Evolutionary conservation across 2,888 invertebrate genomes (phyloP).

Genomic region (Epicampocera succincta): DNA sequence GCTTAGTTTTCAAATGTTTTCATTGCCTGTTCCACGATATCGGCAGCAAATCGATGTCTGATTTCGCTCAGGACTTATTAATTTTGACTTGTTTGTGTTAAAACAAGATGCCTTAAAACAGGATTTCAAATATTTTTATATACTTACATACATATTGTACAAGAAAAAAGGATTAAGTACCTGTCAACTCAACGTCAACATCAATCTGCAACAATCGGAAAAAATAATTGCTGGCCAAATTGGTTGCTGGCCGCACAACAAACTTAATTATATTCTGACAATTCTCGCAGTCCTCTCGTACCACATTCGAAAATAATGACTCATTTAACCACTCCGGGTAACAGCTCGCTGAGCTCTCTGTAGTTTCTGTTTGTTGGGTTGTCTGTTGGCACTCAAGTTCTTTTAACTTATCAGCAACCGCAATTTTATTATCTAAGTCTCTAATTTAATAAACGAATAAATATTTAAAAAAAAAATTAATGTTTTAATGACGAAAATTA

Average conservation of each 20-base stretch:
- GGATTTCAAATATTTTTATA: too few relatives aligned
- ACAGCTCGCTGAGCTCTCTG: background rate
- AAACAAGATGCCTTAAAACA: too few relatives aligned
- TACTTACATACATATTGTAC: too few relatives aligned
- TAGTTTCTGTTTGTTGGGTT: background rate
- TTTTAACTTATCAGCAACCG: conserved; percentile 26
- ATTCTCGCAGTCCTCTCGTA: conserved; percentile 67
- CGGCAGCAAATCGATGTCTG: too few relatives aligned
- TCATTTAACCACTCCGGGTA: conserved; percentile 72
- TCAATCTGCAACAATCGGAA: conserved; percentile 73
- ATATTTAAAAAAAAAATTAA: too few relatives aligned
- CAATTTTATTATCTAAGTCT: conserved; percentile 39
- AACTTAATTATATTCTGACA: conserved; percentile 71
- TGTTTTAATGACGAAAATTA: conserved; percentile 4
- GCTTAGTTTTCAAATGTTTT: too few relatives aligned
- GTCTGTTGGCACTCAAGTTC: background rate
- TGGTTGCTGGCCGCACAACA: conserved; percentile 69
- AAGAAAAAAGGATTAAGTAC: conserved; percentile 65
- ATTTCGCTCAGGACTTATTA: too few relatives aligned
- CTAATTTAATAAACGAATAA: conserved; percentile 20
- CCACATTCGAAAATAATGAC: conserved; percentile 70
- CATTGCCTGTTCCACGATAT: too few relatives aligned
- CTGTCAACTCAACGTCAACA: conserved; percentile 71
- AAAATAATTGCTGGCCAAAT: conserved; percentile 74
- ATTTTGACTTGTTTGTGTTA: too few relatives aligned